Conservation (phyloP, 1,140 invertebrate genomes). For the Apis laboriosa region DNA sequence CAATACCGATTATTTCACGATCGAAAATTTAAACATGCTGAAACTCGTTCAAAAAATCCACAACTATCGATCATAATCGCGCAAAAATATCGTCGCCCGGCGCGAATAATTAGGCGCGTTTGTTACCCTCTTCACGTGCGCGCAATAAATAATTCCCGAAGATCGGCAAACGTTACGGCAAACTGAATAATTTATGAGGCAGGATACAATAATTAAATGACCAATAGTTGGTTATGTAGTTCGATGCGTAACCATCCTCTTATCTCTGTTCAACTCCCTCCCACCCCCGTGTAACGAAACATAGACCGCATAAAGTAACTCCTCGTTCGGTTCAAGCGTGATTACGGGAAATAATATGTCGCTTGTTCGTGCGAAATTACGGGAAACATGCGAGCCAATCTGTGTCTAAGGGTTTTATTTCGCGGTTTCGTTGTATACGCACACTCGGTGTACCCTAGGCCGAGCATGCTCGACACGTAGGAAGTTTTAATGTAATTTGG, state of each 20-base stretch:
- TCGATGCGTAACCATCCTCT: conserved; percentile 1
- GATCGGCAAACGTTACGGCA: conserved; percentile 24
- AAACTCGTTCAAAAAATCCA: neutral
- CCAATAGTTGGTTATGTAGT: conserved; percentile 39
- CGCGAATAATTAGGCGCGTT: conserved; percentile 29
- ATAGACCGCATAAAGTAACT: conserved; percentile 1
- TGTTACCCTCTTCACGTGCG: conserved; percentile 18
- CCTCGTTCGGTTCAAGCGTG: conserved; percentile 8
- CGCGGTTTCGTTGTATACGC: neutral
- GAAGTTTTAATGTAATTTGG: conserved; percentile 37
- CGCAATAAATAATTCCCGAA: conserved; percentile 36
- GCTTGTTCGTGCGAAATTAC: conserved; percentile 14
- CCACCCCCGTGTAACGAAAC: neutral
- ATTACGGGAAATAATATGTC: conserved; percentile 35
- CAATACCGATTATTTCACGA: no score
- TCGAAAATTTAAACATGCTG: no score
- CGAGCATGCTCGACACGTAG: conserved; percentile 39
- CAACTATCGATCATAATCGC: conserved; percentile 11
- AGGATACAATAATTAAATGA: conserved; percentile 45
- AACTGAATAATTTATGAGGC: conserved; percentile 45
- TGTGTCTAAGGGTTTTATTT: conserved; percentile 9
- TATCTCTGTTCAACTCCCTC: neutral
- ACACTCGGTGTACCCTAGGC: neutral
- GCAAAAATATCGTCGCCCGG: conserved; percentile 18
- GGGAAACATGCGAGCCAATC: neutral